Percentiles rank a stretch among this genome's conserved stretches.
These are phyloP conservation scores for Naja naja DNA, from an alignment of 2,113 vertebrate genomes.

Conservation along the genomic window DNA sequence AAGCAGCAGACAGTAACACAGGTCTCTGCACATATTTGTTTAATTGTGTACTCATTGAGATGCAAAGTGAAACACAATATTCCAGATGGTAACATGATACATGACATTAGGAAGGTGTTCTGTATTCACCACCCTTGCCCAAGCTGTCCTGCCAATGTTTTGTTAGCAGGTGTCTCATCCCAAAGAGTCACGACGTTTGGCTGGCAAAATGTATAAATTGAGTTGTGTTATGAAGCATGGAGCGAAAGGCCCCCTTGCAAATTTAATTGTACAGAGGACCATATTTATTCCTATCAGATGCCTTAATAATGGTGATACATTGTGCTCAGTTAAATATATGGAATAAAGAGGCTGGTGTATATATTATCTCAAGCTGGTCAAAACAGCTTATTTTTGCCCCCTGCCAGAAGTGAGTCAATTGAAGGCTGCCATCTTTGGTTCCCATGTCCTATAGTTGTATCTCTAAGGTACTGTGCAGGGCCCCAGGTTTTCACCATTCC, in stretches of 20 bases:
- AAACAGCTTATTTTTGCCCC: background rate
- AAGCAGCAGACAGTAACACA: background rate
- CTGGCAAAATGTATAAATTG: constrained; percentile 47
- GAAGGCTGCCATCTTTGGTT: background rate
- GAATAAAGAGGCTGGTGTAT: background rate
- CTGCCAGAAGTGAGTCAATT: background rate
- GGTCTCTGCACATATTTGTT: background rate
- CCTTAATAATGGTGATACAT: background rate
- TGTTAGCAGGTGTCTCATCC: constrained; percentile 34
- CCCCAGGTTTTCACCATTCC: background rate
- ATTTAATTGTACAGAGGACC: background rate
- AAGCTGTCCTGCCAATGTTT: constrained; percentile 37
- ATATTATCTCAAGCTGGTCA: background rate
- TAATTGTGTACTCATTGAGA: background rate
- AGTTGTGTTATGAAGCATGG: constrained; percentile 20
- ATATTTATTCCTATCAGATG: background rate
- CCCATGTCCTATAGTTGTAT: background rate
- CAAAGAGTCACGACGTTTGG: constrained; percentile 41
- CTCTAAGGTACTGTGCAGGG: background rate
- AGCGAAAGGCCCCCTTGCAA: constrained; percentile 1
- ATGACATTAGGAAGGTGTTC: background rate
- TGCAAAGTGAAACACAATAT: constrained; percentile 33
- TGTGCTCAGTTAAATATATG: background rate
- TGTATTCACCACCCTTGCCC: constrained; percentile 29
- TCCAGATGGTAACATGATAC: constrained; percentile 5